Base-by-base conservation (phyloP, 2,797 vertebrate species). In the Sebastes alutus region DNA sequence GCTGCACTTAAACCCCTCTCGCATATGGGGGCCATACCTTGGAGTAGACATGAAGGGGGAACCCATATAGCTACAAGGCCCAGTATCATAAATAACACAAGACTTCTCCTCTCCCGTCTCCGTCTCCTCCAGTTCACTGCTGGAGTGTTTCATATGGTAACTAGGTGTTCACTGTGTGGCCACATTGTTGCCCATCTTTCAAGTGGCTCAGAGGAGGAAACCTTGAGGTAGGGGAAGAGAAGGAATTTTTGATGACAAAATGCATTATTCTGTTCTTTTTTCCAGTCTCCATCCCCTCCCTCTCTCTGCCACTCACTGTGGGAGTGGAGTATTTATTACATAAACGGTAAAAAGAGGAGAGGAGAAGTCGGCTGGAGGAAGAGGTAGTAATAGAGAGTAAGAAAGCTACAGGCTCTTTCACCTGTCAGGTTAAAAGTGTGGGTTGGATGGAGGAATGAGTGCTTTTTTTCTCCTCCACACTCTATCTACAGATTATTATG, bases 101-200 rank as follows among this genome's bases (percentile, higher is more conserved):
- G 89, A 93, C 87, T 93, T 89, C 88, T 92, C 88, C 86, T 90
- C 89, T 92, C 77, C 89, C 85, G 86, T 88, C 89, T 89, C 92
- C 77, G 35, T 88, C 91, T 94, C 92, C 90, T 88, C 91, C 92
- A 89, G 94, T 92, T 94, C 94, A 92, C 93, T 83, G 91, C 88
- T 61, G 72, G 92, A 92, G 91, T 93, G 96, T 96, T 96, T 96
- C 95, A 96, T 96, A 96, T 96, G 96, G 94, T 96, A 96, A 96
- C 94, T 93, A 96, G 95, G 91, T 94, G 94, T 96, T 96, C 94
- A 93, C 94, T 93, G 93, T 95, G 95, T 95, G 95, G 94, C 94
- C 96, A 93, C 92, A 94, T 93, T 95, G 94, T 96, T 94, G 94
- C 92, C 94, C 89, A 93, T 86, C 96, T 96, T 96, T 96, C 95